Evolutionary conservation across 2,797 vertebrate genomes (phyloP), one percentile per base, ranked within the genome.

Genomic region (Takifugu ocellatus): DNA sequence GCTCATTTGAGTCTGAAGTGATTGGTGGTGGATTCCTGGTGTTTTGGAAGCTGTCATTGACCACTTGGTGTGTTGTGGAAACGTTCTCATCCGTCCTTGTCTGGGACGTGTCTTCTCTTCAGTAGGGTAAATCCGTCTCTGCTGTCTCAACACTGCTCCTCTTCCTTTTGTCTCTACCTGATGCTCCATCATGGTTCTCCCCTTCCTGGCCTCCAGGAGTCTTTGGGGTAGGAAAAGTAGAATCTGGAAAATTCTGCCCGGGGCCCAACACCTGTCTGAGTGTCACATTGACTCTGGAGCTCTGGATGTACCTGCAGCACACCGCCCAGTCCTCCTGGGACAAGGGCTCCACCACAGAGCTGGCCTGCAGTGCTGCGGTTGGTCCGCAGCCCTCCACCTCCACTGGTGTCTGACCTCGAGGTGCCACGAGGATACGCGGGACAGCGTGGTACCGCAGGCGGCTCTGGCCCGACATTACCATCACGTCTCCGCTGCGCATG

Each of bases 391-490:
- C 12, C 27, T 67, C 51, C 68, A 25, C 14, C 25, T 83, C 51
- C 8, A 91, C 75, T 47, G 86, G 86, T 0, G 54, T 68, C 1
- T 86, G 89, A 39, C 92, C 87, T 0, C 68, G 74, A 0, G 88
- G 87, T 1, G 90, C 83, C 0, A 84, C 68, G 3, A 99, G 68
- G 49, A 99, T 90, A 0, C 94, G 90, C 0, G 97, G 97, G 1
- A 99, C 94, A 0, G 97, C 97, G 0, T 99, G 97, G 87, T 97
- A 95, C 15, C 95, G 83, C 11, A 98, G 90, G 25, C 96, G 95
- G 72, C 96, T 98, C 73, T 87, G 87, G 27, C 96, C 96, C 0
- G 96, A 97, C 97, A 99, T 96, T 53, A 98, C 86, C 95, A 99
- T 98, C 73, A 99, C 81, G 53, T 98, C 96, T 0, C 97, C 97